Evolutionary conservation across 2,888 invertebrate species (phyloP).

Genomic region (Pteria penguin): DNA sequence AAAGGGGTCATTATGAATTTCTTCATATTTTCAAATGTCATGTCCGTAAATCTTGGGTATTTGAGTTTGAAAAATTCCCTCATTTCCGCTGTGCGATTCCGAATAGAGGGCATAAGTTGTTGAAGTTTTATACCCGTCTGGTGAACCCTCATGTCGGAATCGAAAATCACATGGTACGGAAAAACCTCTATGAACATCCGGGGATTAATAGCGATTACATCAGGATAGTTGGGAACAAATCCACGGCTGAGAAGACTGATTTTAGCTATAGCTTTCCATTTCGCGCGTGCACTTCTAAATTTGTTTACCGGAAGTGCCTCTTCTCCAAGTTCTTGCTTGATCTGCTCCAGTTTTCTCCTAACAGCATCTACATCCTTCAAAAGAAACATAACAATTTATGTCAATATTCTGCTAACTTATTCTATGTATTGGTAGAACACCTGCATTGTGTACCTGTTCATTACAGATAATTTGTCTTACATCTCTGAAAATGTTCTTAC

Average conservation of each 20-base stretch:
- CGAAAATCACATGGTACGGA: slow-evolving; percentile 68
- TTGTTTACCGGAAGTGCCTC: slow-evolving; percentile 64
- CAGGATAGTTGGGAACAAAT: slow-evolving; percentile 63
- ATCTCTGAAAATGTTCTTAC: slow-evolving; percentile 45
- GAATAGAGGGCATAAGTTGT: slow-evolving; percentile 62
- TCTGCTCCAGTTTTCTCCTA: slow-evolving; percentile 61
- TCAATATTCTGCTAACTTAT: not conserved
- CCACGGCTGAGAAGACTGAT: slow-evolving; percentile 64
- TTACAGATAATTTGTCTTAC: too few relatives aligned
- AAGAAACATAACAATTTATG: not conserved
- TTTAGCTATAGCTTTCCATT: slow-evolving; percentile 66
- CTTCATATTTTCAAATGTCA: slow-evolving; percentile 64
- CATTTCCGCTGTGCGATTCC: slow-evolving; percentile 49
- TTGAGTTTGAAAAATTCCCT: slow-evolving; percentile 61
- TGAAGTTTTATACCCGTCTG: slow-evolving; percentile 65
- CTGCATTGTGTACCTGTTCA: not conserved
- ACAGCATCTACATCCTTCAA: slow-evolving; percentile 69
- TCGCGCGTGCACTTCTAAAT: slow-evolving; percentile 58
- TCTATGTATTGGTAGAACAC: not conserved
- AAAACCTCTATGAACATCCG: slow-evolving; percentile 68
- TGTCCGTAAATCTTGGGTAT: slow-evolving; percentile 64
- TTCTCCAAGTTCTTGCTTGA: slow-evolving; percentile 63
- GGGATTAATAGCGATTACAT: slow-evolving; percentile 55
- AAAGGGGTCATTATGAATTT: slow-evolving; percentile 68
- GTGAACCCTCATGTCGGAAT: slow-evolving; percentile 62